These are phyloP conservation scores for Dasyprocta punctata DNA, from an alignment of 2,113 vertebrate species.

Conservation along the genomic window DNA sequence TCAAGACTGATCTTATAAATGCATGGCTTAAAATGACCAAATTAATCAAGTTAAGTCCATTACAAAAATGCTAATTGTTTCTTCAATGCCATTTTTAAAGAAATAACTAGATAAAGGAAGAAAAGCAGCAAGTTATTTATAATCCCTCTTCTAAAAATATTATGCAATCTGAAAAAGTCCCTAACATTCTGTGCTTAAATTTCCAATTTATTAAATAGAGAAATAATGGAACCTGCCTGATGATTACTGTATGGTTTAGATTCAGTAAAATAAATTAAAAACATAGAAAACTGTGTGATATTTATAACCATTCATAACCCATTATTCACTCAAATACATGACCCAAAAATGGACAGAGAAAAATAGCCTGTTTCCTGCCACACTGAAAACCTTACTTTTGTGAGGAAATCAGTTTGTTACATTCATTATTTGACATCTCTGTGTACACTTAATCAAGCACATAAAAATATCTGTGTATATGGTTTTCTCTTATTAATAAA, in stretches of 20 bases:
- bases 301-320: background rate
- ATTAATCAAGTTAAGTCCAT: background rate
- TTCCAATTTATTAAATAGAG: background rate
- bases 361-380: background rate
- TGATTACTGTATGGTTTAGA: background rate
- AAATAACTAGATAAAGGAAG: background rate
- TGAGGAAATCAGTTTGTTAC: background rate
- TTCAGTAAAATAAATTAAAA: conserved; percentile 6
- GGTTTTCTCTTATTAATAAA: background rate
- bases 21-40: background rate
- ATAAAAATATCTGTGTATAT: background rate
- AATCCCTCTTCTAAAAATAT: background rate
- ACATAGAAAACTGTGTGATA: background rate
- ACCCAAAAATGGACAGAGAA: background rate
- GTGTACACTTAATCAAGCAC: background rate
- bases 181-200: background rate
- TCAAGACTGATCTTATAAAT: background rate
- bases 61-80: background rate
- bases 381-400: background rate
- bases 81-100: background rate
- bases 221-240: background rate
- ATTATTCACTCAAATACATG: background rate
- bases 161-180: background rate
- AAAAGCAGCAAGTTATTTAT: background rate
- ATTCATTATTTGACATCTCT: background rate